Base-by-base conservation (phyloP, 2,113 vertebrate species). In the human region DNA sequence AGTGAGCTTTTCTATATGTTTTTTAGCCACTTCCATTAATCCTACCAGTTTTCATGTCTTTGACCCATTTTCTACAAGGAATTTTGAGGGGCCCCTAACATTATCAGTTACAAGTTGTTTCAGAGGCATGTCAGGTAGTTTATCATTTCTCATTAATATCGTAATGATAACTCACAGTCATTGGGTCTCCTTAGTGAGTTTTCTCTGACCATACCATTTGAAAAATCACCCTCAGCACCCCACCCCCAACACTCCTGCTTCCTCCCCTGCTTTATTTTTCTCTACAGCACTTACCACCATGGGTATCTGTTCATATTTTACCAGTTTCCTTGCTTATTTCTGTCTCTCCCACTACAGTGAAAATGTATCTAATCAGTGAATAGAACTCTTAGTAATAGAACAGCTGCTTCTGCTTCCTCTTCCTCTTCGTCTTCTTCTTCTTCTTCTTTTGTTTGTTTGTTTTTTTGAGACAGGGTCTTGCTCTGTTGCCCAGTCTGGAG, bases 131-230 rank as follows among this genome's bases (percentile, higher is more conserved):
- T 22, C 48, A 38, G 5, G 18, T 1, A 20, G 25, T 1, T 18
- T 8, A 1, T 11, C 17, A 25, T 32, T 57, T 52, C 57, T 40
- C 30, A 35, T 40, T 45, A 23, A 1, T 3, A n/a, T 68, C 3
- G 1, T 16, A 18, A 12, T 2, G 6, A 8, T 13, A 16, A 22
- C n/a, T 18, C 14, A 30, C 6, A 12, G 66, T 45, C 2, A 0
- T 6, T 3, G 30, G 2, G 9, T 23, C 43, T 72, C 23, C 45
- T 45, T 9, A 11, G n/a, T 14, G 35, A 59, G 73, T 25, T 38
- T 85, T 55, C 80, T 23, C 66, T 38, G 70, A 75, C 7, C 22
- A 2, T 13, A 18, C 43, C 5, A 9, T 16, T 57, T n/a, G 59
- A 78, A 70, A 48, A 27, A 20, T 35, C 55, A 30, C 27, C 57